Evolutionary conservation across 1,140 invertebrate species (phyloP).

Genomic region (Pentalonia nigronervosa): DNA sequence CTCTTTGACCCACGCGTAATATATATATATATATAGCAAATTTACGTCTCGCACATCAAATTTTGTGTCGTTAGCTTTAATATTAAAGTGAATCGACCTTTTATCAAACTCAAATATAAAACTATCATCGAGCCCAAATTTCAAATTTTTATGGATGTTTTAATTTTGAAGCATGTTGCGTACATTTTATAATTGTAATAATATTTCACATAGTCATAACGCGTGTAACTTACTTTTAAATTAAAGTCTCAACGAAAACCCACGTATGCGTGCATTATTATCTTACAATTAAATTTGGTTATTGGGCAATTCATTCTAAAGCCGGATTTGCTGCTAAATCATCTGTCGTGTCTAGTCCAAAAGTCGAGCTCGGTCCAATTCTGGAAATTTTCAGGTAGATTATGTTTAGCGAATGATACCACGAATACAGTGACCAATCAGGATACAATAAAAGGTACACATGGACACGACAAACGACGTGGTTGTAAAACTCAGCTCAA

Average conservation of each 20-base stretch:
- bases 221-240: too few species aligned
- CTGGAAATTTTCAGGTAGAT: neutral
- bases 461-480: neutral
- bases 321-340: neutral
- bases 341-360: neutral
- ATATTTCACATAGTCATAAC: too few species aligned
- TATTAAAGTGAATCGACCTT: neutral
- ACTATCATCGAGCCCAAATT: neutral
- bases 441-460: neutral
- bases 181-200: too few species aligned
- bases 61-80: neutral
- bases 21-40: neutral
- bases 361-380: neutral
- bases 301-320: neutral
- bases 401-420: neutral
- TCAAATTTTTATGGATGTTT: neutral
- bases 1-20: too few species aligned
- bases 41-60: neutral
- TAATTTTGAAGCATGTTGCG: too few species aligned
- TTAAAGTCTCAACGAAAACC: neutral
- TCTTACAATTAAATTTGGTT: neutral
- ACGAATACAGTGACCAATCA: neutral
- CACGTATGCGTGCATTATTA: too few species aligned
- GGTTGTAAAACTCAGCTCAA: neutral
- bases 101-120: neutral